These are phyloP conservation scores for Hemichromis elongatus DNA, from an alignment of 2,113 vertebrate species.

Conservation along the genomic window DNA sequence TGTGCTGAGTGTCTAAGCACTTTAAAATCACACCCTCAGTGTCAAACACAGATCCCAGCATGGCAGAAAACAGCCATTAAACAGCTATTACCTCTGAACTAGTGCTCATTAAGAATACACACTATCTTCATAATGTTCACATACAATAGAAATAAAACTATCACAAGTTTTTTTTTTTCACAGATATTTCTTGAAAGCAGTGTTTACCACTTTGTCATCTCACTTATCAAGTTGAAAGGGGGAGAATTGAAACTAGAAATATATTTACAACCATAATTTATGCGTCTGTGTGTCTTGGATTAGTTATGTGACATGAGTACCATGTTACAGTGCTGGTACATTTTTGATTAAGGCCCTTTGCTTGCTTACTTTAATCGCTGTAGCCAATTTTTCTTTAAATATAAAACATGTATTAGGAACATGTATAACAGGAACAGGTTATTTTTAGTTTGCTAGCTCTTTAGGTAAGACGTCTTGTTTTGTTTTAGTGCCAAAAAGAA, in stretches of 20 bases:
- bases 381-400: neutral
- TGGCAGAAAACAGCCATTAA: conserved; percentile 43
- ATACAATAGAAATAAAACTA: neutral
- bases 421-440: neutral
- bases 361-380: neutral
- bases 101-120: neutral
- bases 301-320: neutral
- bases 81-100: conserved; percentile 38
- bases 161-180: neutral
- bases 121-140: conserved; percentile 19
- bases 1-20: conserved; percentile 32
- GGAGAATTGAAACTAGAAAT: neutral
- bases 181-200: neutral
- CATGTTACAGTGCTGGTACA: neutral
- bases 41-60: conserved; percentile 35
- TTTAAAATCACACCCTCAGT: conserved; percentile 49
- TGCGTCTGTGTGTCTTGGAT: neutral
- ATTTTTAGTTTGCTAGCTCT: neutral
- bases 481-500: neutral
- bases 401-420: neutral
- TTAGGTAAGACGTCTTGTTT: neutral
- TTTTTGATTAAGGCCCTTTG: neutral
- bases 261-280: neutral
- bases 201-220: neutral
- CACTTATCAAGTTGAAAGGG: neutral